Evolutionary conservation across 2,797 vertebrate species (phyloP).

Genomic region (Meriones psammophilus): DNA sequence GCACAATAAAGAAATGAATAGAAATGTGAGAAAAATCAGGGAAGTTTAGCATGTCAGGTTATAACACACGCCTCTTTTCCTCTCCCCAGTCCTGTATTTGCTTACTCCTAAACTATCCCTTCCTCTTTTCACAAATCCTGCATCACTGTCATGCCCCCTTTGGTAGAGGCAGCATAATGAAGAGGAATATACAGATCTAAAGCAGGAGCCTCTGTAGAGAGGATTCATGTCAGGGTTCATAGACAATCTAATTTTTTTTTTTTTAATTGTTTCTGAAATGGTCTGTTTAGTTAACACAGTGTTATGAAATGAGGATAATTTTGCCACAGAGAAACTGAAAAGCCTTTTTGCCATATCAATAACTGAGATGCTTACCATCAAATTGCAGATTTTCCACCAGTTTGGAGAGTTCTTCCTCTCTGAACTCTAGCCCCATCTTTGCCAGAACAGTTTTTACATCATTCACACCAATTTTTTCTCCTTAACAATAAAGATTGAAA

Average conservation of each 20-base stretch:
- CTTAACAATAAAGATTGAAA: conserved; percentile 62
- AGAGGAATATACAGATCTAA: neutral
- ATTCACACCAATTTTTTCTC: conserved; percentile 30
- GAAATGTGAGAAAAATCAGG: neutral
- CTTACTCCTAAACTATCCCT: neutral
- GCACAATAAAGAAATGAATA: neutral
- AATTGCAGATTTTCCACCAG: conserved; percentile 18
- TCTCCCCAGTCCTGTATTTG: neutral
- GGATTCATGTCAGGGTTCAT: neutral
- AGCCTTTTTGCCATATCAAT: neutral
- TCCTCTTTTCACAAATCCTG: neutral
- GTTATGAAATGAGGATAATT: neutral
- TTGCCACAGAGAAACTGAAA: conserved; percentile 4
- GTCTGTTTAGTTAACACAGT: neutral
- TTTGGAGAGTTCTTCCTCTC: conserved; percentile 59
- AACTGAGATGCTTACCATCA: conserved; percentile 68
- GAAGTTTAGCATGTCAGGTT: neutral
- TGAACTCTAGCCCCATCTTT: conserved; percentile 58
- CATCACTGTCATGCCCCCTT: neutral
- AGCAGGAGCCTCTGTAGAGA: neutral
- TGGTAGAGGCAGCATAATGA: neutral
- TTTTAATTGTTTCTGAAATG: neutral
- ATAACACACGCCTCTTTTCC: neutral
- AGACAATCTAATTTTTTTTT: neutral
- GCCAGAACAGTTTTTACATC: conserved; percentile 52